Evolutionary conservation across 53 echinoderm and acorn worm genomes (phyloP).

Genomic region (Echinarachnius parma): DNA sequence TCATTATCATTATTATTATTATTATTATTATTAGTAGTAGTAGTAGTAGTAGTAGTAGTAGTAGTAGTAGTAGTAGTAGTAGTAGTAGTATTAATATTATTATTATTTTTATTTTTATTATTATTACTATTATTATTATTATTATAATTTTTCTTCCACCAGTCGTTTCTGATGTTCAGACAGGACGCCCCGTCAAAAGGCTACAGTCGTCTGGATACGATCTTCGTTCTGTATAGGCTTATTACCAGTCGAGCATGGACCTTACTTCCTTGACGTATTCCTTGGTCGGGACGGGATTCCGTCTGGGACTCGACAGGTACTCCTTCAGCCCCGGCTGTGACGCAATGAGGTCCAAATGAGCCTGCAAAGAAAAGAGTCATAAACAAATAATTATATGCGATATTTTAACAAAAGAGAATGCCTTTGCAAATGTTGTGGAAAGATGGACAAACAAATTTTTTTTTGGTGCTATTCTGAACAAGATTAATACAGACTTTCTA

Average conservation of each 20-base stretch:
- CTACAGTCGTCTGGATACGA: no score
- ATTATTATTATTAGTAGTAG: neutral
- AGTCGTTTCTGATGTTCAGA: no score
- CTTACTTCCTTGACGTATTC: slow-evolving; percentile 39
- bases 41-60: neutral
- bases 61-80: neutral
- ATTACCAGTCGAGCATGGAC: neutral
- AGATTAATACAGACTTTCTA: no score
- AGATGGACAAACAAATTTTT: no score
- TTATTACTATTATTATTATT: neutral
- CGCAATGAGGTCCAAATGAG: slow-evolving; percentile 45
- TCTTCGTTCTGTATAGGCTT: no score
- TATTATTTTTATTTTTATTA: neutral
- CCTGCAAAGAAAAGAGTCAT: no score
- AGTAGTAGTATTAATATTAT: neutral
- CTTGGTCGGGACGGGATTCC: slow-evolving; percentile 43
- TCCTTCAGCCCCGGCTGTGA: slow-evolving; percentile 41
- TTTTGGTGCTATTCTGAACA: no score
- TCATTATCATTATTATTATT: neutral
- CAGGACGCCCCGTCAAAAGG: no score
- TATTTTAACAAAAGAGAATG: no score
- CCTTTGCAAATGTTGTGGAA: no score
- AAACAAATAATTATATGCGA: no score
- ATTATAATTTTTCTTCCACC: no score
- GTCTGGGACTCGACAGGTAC: slow-evolving; percentile 36